These are phyloP conservation scores for Acropternis orthonyx DNA, from an alignment of 2,797 vertebrate genomes.

Conservation along the genomic window DNA sequence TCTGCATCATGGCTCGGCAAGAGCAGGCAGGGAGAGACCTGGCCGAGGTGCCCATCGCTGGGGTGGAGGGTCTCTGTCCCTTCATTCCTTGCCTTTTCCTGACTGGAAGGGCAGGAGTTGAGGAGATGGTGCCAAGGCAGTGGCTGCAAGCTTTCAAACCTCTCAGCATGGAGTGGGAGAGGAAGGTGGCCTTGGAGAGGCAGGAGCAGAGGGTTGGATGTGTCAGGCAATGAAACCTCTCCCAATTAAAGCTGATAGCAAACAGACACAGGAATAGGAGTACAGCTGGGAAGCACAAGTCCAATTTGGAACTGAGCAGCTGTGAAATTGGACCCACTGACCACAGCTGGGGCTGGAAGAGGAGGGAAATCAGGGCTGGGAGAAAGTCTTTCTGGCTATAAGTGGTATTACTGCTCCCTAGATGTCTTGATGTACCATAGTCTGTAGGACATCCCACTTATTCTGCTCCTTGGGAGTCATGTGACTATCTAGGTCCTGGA, in stretches of 20 bases:
- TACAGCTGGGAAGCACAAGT: constrained; percentile 62
- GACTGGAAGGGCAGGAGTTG: background rate
- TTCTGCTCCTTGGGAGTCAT: rapidly evolving
- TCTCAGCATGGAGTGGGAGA: background rate
- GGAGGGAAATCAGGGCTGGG: background rate
- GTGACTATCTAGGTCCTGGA: background rate
- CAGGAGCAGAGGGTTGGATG: constrained; percentile 2
- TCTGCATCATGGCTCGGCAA: background rate
- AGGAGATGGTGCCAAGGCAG: background rate
- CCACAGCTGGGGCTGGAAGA: constrained; percentile 69
- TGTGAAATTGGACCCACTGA: constrained; percentile 71
- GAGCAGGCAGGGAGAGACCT: background rate
- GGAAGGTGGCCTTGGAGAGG: constrained; percentile 1
- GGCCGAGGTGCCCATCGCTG: background rate
- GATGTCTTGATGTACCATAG: rapidly evolving
- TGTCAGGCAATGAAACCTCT: constrained; percentile 54
- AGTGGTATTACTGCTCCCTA: rapidly evolving
- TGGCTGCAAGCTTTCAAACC: background rate
- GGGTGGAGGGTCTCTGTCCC: background rate
- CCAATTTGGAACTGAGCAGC: constrained; percentile 67
- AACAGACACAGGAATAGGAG: constrained; percentile 38
- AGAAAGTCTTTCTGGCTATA: rapidly evolving
- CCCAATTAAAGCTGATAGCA: constrained; percentile 74
- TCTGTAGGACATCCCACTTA: rapidly evolving
- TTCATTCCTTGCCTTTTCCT: background rate